Evolutionary conservation across 2,113 vertebrate genomes (phyloP), one percentile per base, ranked within the genome.

Genomic region (Candoia aspera): DNA sequence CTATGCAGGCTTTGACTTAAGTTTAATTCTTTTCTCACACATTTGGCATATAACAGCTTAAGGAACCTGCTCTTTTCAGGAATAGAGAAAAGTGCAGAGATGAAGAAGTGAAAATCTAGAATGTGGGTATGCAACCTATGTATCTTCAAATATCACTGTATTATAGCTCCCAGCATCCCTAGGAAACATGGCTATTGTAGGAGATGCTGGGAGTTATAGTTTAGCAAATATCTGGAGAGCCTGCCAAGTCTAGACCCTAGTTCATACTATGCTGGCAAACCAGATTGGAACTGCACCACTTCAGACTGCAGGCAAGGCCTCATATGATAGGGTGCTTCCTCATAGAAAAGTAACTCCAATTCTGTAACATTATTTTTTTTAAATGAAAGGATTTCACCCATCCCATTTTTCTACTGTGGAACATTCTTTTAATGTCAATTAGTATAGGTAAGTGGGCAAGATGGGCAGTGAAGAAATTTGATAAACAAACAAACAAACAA

Each of bases 11-110:
- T 84, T 46, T 84, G 0, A 84, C 24, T 84, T 90, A 83, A 90
- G n/a, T 57, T 90, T 84, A 84, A 46, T 84, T 90, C 37, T 89
- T 90, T 84, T 79, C 58, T 90, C 88, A 73, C 2, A 1, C n/a
- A 19, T 59, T 60, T 84, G 19, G 55, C 73, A 84, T 12, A 42
- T 23, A 15, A 57, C 8, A 83, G 54, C 33, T 29, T 90, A 58
- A 55, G 33, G 79, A 90, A 90, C 15, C 24, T 17, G 8, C 42
- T 29, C 37, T 84, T 58, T 58, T 46, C 79, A 84, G 37, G 79
- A 23, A 29, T 83, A 83, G 37, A 37, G 21, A 84, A 23, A 15
- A 59, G 10, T 23, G 9, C 33, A 33, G 57, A 33, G 33, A 13
- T 21, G 57, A 42, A 90, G 17, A 68, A 49, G 24, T 15, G 88